These are phyloP conservation scores for Eubucco bourcierii DNA, from an alignment of 2,113 vertebrate genomes.

Conservation along the genomic window DNA sequence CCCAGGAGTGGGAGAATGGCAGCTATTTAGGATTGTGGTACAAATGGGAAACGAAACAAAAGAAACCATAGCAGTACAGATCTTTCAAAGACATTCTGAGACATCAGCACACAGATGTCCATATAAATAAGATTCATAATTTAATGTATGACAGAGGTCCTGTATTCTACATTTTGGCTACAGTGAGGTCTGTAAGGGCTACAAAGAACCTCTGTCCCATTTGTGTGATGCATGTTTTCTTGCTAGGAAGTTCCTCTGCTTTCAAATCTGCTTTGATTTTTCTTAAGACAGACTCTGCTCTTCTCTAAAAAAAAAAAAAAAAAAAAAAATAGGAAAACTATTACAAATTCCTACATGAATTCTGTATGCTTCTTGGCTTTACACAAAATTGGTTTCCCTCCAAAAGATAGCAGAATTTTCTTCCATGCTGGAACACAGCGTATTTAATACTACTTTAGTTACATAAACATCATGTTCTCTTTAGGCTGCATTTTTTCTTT, in stretches of 20 bases:
- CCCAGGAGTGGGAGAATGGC: slow-evolving; percentile 90
- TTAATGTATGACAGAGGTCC: slow-evolving; percentile 80
- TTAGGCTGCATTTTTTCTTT: slow-evolving; percentile 30
- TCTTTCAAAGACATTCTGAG: slow-evolving; percentile 82
- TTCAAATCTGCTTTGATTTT: slow-evolving; percentile 57
- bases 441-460: slow-evolving; percentile 50
- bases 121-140: slow-evolving; percentile 83
- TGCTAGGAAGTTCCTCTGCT: slow-evolving; percentile 45
- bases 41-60: slow-evolving; percentile 80
- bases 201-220: slow-evolving; percentile 58
- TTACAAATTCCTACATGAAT: slow-evolving; percentile 48
- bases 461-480: slow-evolving; percentile 41
- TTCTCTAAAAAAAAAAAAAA: slow-evolving; percentile 48
- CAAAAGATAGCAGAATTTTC: slow-evolving; percentile 40
- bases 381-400: slow-evolving; percentile 39
- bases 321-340: slow-evolving; percentile 47
- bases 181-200: slow-evolving; percentile 55
- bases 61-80: slow-evolving; percentile 80
- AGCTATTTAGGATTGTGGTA: slow-evolving; percentile 85
- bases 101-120: slow-evolving; percentile 88
- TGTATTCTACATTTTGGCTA: slow-evolving; percentile 77
- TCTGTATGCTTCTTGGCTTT: slow-evolving; percentile 20
- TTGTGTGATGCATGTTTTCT: slow-evolving; percentile 22
- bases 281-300: slow-evolving; percentile 42
- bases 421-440: slow-evolving; percentile 44